Evolutionary conservation across 2,888 invertebrate genomes (phyloP).

Genomic region (Drosophila parthenogenetica): DNA sequence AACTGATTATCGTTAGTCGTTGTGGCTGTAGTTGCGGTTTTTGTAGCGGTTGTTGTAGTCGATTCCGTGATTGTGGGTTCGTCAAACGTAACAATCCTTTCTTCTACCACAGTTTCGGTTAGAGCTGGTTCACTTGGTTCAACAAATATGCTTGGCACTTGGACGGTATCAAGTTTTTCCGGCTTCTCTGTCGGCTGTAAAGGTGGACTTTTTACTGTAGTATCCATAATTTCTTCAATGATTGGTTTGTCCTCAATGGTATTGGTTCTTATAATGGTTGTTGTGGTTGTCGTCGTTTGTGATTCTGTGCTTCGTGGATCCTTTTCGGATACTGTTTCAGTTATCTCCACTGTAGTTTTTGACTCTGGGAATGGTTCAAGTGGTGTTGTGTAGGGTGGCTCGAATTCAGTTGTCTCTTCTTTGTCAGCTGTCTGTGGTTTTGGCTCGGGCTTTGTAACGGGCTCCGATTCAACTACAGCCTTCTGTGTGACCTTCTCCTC

Average conservation of each 20-base stretch:
- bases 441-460: conserved; percentile 58
- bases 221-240: conserved; percentile 24
- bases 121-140: conserved; percentile 3
- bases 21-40: conserved; percentile 58
- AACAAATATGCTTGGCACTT: conserved; percentile 24
- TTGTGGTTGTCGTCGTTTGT: conserved; percentile 59
- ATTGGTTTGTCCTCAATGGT: conserved; percentile 30
- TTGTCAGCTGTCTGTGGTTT: conserved; percentile 48
- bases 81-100: conserved; percentile 48
- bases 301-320: conserved; percentile 51
- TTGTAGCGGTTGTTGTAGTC: conserved; percentile 53
- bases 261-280: conserved; percentile 55
- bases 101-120: conserved; percentile 27
- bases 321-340: conserved; percentile 35
- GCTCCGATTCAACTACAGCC: conserved; percentile 13
- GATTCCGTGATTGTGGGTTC: conserved; percentile 56
- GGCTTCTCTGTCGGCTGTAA: conserved; percentile 27
- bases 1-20: conserved; percentile 32
- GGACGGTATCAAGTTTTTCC: conserved; percentile 22
- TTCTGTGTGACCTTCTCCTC: conserved; percentile 9
- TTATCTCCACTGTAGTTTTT: conserved; percentile 27
- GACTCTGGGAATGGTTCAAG: conserved; percentile 56
- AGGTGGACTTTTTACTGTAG: conserved; percentile 17
- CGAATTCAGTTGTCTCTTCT: conserved; percentile 41
- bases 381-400: conserved; percentile 62